Evolutionary conservation across 2,113 vertebrate genomes (phyloP).

Genomic region (Vulpes ferrilata): DNA sequence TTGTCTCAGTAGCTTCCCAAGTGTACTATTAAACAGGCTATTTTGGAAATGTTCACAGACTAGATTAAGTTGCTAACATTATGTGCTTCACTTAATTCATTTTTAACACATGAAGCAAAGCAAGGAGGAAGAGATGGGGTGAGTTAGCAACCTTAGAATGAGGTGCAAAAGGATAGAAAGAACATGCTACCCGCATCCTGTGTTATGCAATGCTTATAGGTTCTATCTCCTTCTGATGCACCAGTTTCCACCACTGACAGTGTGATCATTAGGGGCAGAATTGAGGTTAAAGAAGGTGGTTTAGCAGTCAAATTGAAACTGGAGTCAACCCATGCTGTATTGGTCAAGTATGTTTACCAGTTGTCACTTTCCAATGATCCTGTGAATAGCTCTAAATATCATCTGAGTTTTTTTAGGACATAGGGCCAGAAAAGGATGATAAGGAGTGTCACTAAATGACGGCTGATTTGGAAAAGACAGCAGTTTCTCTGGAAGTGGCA

Average conservation of each 20-base stretch:
- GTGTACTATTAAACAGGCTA: neutral
- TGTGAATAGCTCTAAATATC: neutral
- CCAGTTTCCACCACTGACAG: neutral
- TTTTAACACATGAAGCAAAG: neutral
- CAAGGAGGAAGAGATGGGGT: neutral
- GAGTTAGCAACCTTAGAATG: neutral
- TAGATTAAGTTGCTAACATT: neutral
- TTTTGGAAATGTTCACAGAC: neutral
- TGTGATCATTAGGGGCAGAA: neutral
- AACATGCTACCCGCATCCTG: neutral
- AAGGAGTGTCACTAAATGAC: neutral
- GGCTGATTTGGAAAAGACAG: neutral
- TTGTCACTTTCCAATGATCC: neutral
- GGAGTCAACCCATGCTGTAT: too few relatives aligned
- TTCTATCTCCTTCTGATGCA: neutral
- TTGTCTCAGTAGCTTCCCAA: neutral
- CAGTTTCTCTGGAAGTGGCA: neutral
- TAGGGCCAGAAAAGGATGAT: neutral
- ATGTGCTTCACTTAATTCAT: neutral
- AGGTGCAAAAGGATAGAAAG: neutral
- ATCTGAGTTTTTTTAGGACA: neutral
- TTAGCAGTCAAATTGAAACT: neutral
- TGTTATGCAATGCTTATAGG: neutral
- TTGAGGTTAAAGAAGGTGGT: neutral
- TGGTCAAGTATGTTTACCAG: fast-evolving